Evolutionary conservation across 1,140 invertebrate species (phyloP).

Genomic region (Aphidius ervi): DNA sequence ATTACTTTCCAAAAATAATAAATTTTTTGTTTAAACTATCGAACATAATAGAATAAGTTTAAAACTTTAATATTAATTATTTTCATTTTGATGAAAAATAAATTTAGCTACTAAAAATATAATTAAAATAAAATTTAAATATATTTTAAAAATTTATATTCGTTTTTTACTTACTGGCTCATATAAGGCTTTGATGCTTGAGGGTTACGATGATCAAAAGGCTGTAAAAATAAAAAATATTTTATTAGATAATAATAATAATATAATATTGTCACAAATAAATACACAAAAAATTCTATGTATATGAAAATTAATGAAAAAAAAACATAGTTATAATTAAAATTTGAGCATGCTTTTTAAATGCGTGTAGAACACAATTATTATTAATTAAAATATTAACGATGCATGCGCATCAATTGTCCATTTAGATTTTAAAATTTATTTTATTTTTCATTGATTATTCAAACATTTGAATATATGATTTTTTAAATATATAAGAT

Average conservation of each 20-base stretch:
- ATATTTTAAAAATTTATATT: too few species aligned
- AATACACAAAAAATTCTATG: too few species aligned
- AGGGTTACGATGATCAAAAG: slow-evolving; percentile 45
- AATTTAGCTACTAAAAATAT: too few species aligned
- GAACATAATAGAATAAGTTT: too few species aligned
- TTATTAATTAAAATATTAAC: background rate
- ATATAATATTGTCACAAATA: too few species aligned
- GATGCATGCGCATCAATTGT: too few species aligned
- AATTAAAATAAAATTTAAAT: too few species aligned
- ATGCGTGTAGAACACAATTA: slow-evolving; percentile 16
- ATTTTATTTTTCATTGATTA: background rate
- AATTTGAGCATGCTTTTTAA: slow-evolving; percentile 18
- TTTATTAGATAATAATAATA: background rate
- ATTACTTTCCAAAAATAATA: too few species aligned
- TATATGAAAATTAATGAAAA: background rate
- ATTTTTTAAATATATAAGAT: too few species aligned
- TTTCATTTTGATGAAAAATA: too few species aligned
- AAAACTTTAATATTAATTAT: too few species aligned
- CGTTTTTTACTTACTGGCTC: slow-evolving; percentile 58
- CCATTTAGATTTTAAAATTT: background rate
- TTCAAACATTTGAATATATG: background rate
- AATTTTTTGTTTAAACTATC: too few species aligned
- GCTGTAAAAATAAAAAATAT: slow-evolving; percentile 38
- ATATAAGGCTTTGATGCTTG: slow-evolving; percentile 62
- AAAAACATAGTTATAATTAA: slow-evolving; percentile 12